Evolutionary conservation across 2,113 vertebrate genomes (phyloP).

Genomic region (Bettongia penicillata): DNA sequence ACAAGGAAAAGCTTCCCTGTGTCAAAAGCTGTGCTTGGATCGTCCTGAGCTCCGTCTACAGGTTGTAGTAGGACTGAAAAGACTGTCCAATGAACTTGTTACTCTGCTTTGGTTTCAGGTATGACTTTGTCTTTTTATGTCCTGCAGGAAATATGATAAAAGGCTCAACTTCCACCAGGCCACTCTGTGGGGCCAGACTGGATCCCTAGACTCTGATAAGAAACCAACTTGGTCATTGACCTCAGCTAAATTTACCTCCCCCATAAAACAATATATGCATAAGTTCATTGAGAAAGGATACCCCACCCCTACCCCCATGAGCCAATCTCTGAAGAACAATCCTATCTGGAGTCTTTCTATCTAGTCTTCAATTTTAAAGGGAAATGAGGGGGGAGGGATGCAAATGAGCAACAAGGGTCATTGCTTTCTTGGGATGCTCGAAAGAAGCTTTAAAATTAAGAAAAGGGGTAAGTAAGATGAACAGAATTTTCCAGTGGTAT

Average conservation of each 20-base stretch:
- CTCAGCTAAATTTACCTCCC: not conserved
- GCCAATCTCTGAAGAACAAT: not conserved
- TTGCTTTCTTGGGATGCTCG: not conserved
- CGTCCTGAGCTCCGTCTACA: not conserved
- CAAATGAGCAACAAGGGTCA: not conserved
- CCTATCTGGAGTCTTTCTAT: not conserved
- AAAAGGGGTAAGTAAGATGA: not conserved
- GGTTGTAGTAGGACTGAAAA: slow-evolving; percentile 40
- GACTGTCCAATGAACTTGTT: not conserved
- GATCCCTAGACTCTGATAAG: not conserved
- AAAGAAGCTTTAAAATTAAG: slow-evolving; percentile 10
- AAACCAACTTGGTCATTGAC: not conserved
- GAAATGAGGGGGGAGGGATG: not conserved
- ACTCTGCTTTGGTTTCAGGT: not conserved
- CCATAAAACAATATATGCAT: not conserved
- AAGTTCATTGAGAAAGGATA: not conserved
- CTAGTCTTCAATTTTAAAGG: not conserved
- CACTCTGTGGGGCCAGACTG: not conserved
- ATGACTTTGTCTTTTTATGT: not conserved
- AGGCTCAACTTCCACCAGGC: not conserved
- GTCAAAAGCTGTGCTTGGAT: slow-evolving; percentile 21
- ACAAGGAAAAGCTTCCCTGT: slow-evolving; percentile 26
- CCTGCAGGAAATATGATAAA: not conserved
- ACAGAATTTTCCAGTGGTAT: not conserved
- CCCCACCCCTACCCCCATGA: not conserved